Percentiles rank a stretch among this genome's conserved stretches.
Evolutionary conservation across 2,797 vertebrate species (phyloP).

Genomic region (Gambelia wislizenii): DNA sequence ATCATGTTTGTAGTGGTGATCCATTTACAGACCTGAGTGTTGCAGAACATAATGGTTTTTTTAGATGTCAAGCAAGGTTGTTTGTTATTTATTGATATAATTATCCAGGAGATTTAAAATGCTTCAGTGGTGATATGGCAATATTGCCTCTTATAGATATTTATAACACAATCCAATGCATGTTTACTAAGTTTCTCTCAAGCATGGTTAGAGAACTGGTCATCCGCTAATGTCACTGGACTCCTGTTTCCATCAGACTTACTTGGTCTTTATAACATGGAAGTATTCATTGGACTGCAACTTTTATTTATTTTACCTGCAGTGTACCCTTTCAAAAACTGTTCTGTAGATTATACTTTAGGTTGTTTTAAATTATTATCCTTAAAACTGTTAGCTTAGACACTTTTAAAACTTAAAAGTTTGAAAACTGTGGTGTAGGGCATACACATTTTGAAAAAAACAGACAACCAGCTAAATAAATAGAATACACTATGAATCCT

Average conservation of each 20-base stretch:
- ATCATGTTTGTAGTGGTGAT: too few species aligned
- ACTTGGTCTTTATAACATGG: not conserved
- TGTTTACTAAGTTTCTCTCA: not conserved
- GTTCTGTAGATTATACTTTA: not conserved
- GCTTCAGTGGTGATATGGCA: too few species aligned
- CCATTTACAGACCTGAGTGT: too few species aligned
- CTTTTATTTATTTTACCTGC: not conserved
- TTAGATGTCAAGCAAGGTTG: too few species aligned
- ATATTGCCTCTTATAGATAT: too few species aligned
- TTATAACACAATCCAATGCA: too few species aligned
- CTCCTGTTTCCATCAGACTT: not conserved
- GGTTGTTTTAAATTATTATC: too few species aligned
- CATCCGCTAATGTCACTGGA: not conserved
- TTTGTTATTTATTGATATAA: too few species aligned
- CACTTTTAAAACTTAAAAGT: not conserved
- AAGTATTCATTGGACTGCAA: not conserved
- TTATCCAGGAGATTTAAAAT: too few species aligned
- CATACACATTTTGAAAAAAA: too few species aligned
- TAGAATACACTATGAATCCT: not conserved
- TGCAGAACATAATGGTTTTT: too few species aligned
- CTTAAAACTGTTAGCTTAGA: not conserved
- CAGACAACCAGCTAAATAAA: not conserved
- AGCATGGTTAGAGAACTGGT: not conserved
- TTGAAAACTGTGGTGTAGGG: too few species aligned
- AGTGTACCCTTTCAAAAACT: not conserved